Base-by-base conservation (phyloP, 1,140 invertebrate species). In the Drosophila repletoides region DNA sequence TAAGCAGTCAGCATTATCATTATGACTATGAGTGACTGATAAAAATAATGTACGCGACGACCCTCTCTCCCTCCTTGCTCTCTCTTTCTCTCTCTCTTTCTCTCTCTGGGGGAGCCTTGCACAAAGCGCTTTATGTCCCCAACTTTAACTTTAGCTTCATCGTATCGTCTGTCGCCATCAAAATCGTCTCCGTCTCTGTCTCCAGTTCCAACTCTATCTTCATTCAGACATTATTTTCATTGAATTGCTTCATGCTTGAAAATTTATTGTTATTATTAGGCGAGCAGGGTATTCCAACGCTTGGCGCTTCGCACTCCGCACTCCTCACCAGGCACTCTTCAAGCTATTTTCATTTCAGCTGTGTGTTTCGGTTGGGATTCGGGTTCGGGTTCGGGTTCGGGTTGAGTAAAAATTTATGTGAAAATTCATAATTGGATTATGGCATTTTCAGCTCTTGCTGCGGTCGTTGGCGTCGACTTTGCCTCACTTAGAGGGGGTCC, bases 361-460 rank as follows among this genome's bases (percentile, higher is more conserved):
- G 24, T 43, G 58, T 45, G 12, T 31, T 56, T 43, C 40, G 17
- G n/a, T n/a, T n/a, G n/a, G n/a, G n/a, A n/a, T 33, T 61, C 45
- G 56, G 2, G 43, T 49, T 61, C 36, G 36, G 12, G 33, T 49
- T 66, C 10, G 29, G 19, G 45, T 22, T 48, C 53, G 60, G 55
- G 58, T 67, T 72, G 77, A 41, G 63, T 81, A 70, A 40, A 74
- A 86, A 84, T 84, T 84, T 72, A 84, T 84, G 79, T 86, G 79
- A 84, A 84, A 84, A 84, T 80, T 79, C 79, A 84, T 84, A 84
- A 84, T 84, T 84, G 74, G 80, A 84, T 84, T 84, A 86, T 86
- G 79, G 79, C 72, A 72, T 72, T 81, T 72, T 67, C 52, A 76
- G 72, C 48, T 79, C 59, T 80, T 63, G 63, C 49, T 60, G 79